These are phyloP conservation scores for Eupristina koningsbergeri DNA, from an alignment of 1,140 invertebrate species.

Conservation along the genomic window DNA sequence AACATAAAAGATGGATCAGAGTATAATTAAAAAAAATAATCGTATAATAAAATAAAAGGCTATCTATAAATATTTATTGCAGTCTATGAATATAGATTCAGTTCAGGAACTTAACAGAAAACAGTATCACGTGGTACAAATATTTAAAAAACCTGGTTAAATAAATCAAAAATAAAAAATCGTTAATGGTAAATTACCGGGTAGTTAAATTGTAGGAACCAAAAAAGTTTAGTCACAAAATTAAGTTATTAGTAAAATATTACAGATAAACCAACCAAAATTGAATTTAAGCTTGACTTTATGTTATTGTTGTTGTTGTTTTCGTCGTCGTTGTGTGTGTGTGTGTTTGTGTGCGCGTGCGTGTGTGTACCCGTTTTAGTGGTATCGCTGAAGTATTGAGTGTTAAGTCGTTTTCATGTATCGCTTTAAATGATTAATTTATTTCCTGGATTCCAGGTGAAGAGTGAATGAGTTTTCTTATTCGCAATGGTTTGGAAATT, in stretches of 20 bases:
- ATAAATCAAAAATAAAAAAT: slow-evolving; percentile 43
- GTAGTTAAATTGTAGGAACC: slow-evolving; percentile 43
- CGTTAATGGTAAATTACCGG: neutral
- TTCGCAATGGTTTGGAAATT: no score
- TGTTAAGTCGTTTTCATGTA: no score
- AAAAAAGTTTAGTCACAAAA: slow-evolving; percentile 15
- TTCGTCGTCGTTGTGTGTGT: no score
- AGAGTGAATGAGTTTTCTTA: no score
- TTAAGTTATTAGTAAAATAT: slow-evolving; percentile 7
- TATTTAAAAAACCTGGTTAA: slow-evolving; percentile 7
- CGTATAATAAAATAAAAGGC: slow-evolving; percentile 40
- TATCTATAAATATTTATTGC: slow-evolving; percentile 46
- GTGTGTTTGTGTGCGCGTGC: no score
- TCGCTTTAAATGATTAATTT: no score
- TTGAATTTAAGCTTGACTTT: no score
- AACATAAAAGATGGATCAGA: slow-evolving; percentile 15
- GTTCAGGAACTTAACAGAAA: slow-evolving; percentile 48
- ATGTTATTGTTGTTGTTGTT: no score
- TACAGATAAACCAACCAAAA: no score
- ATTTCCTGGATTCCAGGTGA: no score
- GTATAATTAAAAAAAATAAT: slow-evolving; percentile 15
- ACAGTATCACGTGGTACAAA: slow-evolving; percentile 41
- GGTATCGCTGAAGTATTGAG: no score
- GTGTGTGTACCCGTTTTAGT: no score
- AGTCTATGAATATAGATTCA: slow-evolving; percentile 43